phyloP scores from a whole-genome alignment of 2,797 vertebrate genomes.

The Xenops minutus region DNA sequence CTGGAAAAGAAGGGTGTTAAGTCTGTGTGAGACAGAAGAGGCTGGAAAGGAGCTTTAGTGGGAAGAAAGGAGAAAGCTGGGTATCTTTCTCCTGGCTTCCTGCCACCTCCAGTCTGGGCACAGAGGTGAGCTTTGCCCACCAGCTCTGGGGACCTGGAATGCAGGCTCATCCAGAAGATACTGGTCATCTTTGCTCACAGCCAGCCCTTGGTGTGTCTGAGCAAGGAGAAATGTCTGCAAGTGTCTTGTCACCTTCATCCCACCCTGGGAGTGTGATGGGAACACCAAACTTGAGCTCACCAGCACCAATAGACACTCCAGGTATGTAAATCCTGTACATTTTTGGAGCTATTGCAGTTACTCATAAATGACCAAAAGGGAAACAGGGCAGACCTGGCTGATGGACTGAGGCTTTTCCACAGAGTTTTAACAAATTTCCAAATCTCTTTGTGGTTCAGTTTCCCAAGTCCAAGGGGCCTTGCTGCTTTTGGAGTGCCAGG shows the following conservation, averaged over 20 bases:
- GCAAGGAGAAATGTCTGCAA: not conserved
- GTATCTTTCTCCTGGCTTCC: not conserved
- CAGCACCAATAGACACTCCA: not conserved
- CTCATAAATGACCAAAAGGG: not conserved
- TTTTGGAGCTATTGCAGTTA: not conserved
- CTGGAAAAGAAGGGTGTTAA: not conserved
- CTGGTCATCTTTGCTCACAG: not conserved
- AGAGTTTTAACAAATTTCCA: not conserved
- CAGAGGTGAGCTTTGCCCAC: not conserved
- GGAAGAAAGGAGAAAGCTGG: not conserved
- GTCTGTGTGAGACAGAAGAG: not conserved
- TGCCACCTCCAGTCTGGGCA: not conserved
- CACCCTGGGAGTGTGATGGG: not conserved
- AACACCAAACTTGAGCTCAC: not conserved
- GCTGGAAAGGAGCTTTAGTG: not conserved
- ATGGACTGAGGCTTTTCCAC: not conserved
- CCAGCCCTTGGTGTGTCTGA: not conserved
- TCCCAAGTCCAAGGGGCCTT: not conserved
- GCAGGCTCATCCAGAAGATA: not conserved
- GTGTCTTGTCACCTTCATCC: not conserved
- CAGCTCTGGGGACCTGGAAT: accelerated
- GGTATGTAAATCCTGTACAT: accelerated
- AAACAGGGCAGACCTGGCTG: accelerated
- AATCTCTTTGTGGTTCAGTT: not conserved
- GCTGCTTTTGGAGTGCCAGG: too few relatives aligned